Evolutionary conservation across 2,797 vertebrate genomes (phyloP), one percentile per base, ranked within the genome.

Genomic region (Catostomus latipinnis): DNA sequence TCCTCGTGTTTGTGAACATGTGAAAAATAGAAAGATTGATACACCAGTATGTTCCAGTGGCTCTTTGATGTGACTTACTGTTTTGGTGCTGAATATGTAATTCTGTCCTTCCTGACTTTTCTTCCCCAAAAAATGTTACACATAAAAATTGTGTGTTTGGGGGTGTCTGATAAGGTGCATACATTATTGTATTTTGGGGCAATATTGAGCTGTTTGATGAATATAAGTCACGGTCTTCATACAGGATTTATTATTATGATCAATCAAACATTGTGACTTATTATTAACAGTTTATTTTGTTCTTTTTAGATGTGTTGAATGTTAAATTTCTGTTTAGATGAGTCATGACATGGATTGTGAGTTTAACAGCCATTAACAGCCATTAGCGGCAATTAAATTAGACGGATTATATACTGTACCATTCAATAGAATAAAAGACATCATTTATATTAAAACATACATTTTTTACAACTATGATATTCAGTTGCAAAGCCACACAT

Each of bases 211-310:
- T 22, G 46, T 73, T 73, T 73, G 57, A 73, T 73, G 49, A 6
- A 61, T 50, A 56, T 6, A 8, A 72, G 56, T 49, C 45, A 71
- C 46, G 45, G 45, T 62, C 16, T 52, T 73, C 45, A 60, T 54
- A 12, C 45, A 49, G 71, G 70, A 43, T 48, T 46, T 10, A 8
- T 22, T 56, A 11, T 71, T 56, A 56, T 12, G 34, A 45, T 46
- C 34, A 16, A 46, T 57, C 22, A 57, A 5, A 46, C 10, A 57
- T 71, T 71, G 13, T 12, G 45, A 16, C 18, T 18, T 18, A 10
- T 58, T 34, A 34, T 34, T 34, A 34, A 34, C 34, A 34, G 34
- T 34, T 34, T 34, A 34, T 34, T 34, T 34, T 34, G 34, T 34
- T 34, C 34, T 34, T 34, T 34, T 34, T 34, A 34, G 34, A 34